Conservation (phyloP, 2,888 invertebrate species). For the Nesidiocoris tenuis region DNA sequence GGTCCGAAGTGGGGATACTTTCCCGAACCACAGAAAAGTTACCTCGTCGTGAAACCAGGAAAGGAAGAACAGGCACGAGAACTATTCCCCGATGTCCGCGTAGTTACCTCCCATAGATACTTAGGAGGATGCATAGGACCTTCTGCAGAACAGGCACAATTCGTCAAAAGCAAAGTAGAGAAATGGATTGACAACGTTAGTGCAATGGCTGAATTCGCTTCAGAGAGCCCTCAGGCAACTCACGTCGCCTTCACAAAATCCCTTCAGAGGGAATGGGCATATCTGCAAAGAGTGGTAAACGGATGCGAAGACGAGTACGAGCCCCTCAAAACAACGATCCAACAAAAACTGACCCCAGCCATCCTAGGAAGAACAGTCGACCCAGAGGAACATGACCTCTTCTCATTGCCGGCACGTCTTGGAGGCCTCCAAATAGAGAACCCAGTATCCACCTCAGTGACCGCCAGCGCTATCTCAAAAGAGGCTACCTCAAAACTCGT, state of each 20-base stretch:
- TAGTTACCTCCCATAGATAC: slow-evolving; percentile 7
- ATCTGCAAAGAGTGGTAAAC: background rate
- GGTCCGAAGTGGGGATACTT: too few species aligned
- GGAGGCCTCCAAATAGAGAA: too few species aligned
- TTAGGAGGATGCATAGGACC: background rate
- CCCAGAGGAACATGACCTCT: too few species aligned
- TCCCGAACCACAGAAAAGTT: background rate
- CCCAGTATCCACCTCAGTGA: too few species aligned
- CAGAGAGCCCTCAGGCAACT: background rate
- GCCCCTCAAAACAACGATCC: too few species aligned
- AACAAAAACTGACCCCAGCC: too few species aligned
- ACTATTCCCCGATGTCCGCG: background rate
- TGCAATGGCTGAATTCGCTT: background rate
- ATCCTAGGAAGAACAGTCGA: too few species aligned
- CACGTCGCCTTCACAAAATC: background rate
- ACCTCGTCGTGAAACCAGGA: background rate
- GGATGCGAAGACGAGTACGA: background rate
- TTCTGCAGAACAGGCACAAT: too few species aligned
- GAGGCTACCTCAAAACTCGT: too few species aligned
- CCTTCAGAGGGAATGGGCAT: background rate
- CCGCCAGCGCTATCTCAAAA: too few species aligned
- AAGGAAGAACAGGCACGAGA: background rate
- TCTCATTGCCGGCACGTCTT: too few species aligned
- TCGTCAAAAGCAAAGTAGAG: background rate
- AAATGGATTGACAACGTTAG: background rate